Percentiles rank a stretch among this genome's conserved stretches.
phyloP scores from a whole-genome alignment of 2,888 invertebrate genomes.

The Smittia sp. region DNA sequence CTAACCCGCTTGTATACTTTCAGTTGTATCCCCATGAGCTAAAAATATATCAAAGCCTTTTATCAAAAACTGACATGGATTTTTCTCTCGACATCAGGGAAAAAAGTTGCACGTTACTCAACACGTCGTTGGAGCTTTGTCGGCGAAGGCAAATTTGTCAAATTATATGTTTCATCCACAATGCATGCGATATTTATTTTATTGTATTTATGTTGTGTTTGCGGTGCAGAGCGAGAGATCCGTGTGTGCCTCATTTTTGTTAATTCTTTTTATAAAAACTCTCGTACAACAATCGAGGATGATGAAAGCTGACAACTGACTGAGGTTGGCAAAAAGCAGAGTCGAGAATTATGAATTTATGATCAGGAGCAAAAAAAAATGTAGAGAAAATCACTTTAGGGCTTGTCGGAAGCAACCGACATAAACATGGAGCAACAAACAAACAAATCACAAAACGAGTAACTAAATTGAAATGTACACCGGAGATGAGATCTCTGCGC shows the following conservation, averaged over 20 bases:
- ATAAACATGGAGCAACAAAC: neutral
- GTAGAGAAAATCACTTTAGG: neutral
- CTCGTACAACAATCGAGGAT: neutral
- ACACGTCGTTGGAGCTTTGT: neutral
- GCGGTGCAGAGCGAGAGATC: neutral
- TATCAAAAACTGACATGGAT: too few relatives aligned
- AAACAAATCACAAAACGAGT: neutral
- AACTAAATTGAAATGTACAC: constrained; percentile 14
- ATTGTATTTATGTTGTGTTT: neutral
- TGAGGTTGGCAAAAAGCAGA: neutral
- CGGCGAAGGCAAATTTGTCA: neutral
- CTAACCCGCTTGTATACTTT: too few relatives aligned
- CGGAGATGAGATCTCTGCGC: neutral
- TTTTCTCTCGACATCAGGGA: neutral
- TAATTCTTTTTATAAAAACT: neutral
- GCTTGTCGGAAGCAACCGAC: neutral
- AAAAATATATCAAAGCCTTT: too few relatives aligned
- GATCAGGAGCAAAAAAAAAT: neutral
- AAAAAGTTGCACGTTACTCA: neutral
- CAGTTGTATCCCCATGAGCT: neutral
- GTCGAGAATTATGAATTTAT: neutral
- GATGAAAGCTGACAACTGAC: neutral
- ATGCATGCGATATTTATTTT: neutral
- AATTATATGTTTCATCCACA: constrained; percentile 1
- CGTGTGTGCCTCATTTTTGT: neutral